Percentiles rank a stretch among this genome's conserved stretches.
These are phyloP conservation scores for Xiphophorus maculatus DNA, from an alignment of 2,113 vertebrate genomes.

Conservation along the genomic window DNA sequence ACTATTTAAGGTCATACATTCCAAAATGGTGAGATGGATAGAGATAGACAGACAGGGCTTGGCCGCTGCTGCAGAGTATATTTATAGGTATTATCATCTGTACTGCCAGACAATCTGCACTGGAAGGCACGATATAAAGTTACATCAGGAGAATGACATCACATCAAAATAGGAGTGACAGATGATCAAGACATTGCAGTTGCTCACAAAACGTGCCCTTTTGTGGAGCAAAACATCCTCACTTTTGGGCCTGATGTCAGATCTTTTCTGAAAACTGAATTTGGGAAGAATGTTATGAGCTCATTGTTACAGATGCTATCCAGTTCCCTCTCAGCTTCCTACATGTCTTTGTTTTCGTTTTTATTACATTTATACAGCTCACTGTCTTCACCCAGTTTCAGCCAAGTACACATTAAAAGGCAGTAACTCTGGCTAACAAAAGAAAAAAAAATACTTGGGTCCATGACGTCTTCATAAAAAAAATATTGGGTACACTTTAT, in stretches of 20 bases:
- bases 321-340: conserved; percentile 8
- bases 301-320: conserved; percentile 28
- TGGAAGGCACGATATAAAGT: conserved; percentile 60
- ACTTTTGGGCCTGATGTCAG: conserved; percentile 51
- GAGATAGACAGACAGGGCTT: conserved; percentile 56
- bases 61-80: conserved; percentile 46
- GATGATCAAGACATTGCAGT: conserved; percentile 58
- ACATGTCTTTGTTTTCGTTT: neutral
- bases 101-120: conserved; percentile 49
- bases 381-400: conserved; percentile 10
- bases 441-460: neutral
- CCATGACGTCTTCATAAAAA: neutral
- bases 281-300: conserved; percentile 39
- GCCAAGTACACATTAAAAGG: conserved; percentile 4
- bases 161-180: conserved; percentile 63
- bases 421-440: neutral
- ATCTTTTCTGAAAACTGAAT: conserved; percentile 40
- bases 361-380: conserved; percentile 21
- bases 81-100: conserved; percentile 73
- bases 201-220: conserved; percentile 60
- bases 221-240: conserved; percentile 56
- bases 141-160: conserved; percentile 70
- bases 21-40: conserved; percentile 71
- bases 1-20: conserved; percentile 77
- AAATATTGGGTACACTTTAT: neutral